Conservation (phyloP, 2,888 invertebrate species). For the Himalopsyche japonica region DNA sequence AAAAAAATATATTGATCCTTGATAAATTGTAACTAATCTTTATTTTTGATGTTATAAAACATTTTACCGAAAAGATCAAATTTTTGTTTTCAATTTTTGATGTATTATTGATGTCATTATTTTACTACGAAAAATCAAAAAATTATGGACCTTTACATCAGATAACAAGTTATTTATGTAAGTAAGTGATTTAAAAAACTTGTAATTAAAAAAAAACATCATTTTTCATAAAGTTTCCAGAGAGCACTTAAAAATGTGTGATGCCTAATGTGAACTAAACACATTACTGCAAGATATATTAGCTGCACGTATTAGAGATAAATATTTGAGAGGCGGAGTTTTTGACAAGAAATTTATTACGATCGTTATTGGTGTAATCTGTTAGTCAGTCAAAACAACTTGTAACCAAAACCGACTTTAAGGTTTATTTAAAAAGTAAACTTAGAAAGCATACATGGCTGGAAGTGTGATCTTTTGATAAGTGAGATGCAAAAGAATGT, state of each 20-base stretch:
- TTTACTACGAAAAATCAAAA: too few relatives aligned
- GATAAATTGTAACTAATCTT: too few relatives aligned
- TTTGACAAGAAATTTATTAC: background rate
- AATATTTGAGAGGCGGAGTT: background rate
- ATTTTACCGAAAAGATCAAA: too few relatives aligned
- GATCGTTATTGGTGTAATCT: background rate
- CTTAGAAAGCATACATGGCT: background rate
- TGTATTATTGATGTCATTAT: too few relatives aligned
- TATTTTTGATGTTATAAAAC: too few relatives aligned
- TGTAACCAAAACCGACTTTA: background rate
- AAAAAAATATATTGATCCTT: too few relatives aligned
- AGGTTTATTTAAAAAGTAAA: background rate
- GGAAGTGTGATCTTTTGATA: background rate
- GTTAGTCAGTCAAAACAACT: background rate
- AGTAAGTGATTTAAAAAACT: background rate
- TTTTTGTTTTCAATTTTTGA: too few relatives aligned
- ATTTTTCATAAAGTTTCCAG: background rate
- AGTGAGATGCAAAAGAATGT: background rate
- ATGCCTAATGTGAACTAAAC: background rate
- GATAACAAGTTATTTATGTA: background rate
- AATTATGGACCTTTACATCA: too few relatives aligned
- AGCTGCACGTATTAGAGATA: background rate
- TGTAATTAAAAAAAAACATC: background rate
- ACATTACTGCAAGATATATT: background rate
- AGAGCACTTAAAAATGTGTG: background rate